phyloP scores from a whole-genome alignment of 2,888 invertebrate species.

The Apantesis nais region DNA sequence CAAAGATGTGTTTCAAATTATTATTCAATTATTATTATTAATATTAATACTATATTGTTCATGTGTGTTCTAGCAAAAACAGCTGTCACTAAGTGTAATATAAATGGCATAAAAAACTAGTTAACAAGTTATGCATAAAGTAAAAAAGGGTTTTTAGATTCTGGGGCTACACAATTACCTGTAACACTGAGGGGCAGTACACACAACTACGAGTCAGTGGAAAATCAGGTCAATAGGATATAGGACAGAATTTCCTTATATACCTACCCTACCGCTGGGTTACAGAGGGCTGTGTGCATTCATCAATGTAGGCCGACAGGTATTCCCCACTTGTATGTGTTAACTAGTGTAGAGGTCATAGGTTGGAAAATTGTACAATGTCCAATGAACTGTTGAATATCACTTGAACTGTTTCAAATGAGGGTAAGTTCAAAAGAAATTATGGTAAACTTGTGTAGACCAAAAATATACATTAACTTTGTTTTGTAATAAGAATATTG shows the following conservation, averaged over 20 bases:
- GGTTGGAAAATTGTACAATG: conserved; percentile 69
- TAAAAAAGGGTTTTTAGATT: no score
- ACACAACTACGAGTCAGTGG: conserved; percentile 18
- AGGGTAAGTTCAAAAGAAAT: conserved; percentile 28
- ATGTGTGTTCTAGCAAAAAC: no score
- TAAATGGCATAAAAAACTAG: background rate
- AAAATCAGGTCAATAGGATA: conserved; percentile 68
- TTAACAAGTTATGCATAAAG: conserved; percentile 30
- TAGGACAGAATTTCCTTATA: conserved; percentile 50
- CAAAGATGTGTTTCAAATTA: no score
- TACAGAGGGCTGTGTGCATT: conserved; percentile 67
- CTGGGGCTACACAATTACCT: background rate
- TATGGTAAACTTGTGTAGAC: background rate
- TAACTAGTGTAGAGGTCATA: conserved; percentile 54
- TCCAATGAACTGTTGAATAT: conserved; percentile 47
- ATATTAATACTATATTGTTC: no score
- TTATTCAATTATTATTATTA: no score
- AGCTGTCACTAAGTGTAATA: no score
- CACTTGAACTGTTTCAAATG: conserved; percentile 26
- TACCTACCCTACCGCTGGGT: conserved; percentile 54
- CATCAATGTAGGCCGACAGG: conserved; percentile 61
- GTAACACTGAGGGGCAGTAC: background rate
- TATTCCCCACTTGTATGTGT: conserved; percentile 51
- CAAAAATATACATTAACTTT: background rate
- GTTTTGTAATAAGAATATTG: background rate